These are phyloP conservation scores for Brassicogethes aeneus DNA, from an alignment of 2,888 invertebrate species.

Conservation along the genomic window DNA sequence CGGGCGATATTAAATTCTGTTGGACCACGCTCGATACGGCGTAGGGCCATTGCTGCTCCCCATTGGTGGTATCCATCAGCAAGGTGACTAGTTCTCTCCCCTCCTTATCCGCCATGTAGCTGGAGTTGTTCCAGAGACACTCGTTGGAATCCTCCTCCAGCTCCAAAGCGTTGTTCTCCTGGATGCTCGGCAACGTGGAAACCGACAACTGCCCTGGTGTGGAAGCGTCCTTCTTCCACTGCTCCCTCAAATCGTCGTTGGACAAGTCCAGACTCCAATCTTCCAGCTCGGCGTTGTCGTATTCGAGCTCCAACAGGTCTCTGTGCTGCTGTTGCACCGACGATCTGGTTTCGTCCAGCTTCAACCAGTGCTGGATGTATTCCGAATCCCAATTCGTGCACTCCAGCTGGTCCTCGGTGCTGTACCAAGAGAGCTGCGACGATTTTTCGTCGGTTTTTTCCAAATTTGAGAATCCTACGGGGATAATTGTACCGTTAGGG, in stretches of 20 bases:
- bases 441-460: conserved; percentile 33
- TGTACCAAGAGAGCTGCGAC: conserved; percentile 48
- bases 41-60: conserved; percentile 58
- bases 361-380: conserved; percentile 68
- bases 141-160: conserved; percentile 66
- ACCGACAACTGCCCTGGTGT: conserved; percentile 56
- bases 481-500: too few species aligned
- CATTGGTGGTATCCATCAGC: conserved; percentile 44
- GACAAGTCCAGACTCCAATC: conserved; percentile 71
- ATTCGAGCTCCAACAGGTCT: conserved; percentile 61
- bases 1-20: conserved; percentile 41
- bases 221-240: conserved; percentile 32
- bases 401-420: conserved; percentile 49
- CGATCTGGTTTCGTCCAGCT: conserved; percentile 62
- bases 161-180: conserved; percentile 63
- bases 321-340: conserved; percentile 59
- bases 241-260: conserved; percentile 55
- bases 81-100: conserved; percentile 54
- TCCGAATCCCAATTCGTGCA: conserved; percentile 60
- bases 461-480: conserved; percentile 28
- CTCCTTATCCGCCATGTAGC: conserved; percentile 54
- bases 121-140: conserved; percentile 67
- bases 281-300: conserved; percentile 67
- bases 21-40: conserved; percentile 34
- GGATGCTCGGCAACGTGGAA: conserved; percentile 61